Conservation (phyloP, 2,888 invertebrate species). For the Coecobrya sp. region DNA sequence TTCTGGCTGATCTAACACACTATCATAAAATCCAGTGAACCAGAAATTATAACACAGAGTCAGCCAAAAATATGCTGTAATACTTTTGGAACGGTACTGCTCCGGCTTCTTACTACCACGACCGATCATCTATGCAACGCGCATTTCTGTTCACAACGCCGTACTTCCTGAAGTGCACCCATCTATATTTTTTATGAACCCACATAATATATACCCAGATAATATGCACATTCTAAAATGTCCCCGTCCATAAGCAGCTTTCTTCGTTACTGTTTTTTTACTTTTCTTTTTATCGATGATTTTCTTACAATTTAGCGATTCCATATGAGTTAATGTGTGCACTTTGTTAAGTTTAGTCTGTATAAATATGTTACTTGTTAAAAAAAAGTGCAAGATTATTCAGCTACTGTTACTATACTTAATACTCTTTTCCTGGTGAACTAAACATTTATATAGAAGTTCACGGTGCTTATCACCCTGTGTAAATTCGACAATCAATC, state of each 20-base stretch:
- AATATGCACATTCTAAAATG: slow-evolving; percentile 36
- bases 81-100: slow-evolving; percentile 59
- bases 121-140: slow-evolving; percentile 67
- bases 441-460: too few relatives aligned
- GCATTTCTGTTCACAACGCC: slow-evolving; percentile 65
- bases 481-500: too few relatives aligned
- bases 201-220: background rate
- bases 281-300: slow-evolving; percentile 11
- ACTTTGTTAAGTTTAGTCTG: background rate
- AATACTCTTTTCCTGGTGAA: too few relatives aligned
- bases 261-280: slow-evolving; percentile 1
- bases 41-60: slow-evolving; percentile 82
- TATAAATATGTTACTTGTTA: slow-evolving; percentile 44
- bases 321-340: background rate
- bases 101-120: background rate
- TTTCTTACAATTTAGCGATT: slow-evolving; percentile 40
- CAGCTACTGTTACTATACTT: too few relatives aligned
- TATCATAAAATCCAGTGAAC: slow-evolving; percentile 81
- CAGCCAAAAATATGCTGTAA: slow-evolving; percentile 79
- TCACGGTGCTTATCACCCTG: too few relatives aligned
- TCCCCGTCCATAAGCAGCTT: background rate
- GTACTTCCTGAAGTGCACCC: slow-evolving; percentile 74
- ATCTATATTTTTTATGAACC: slow-evolving; percentile 39
- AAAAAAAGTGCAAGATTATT: slow-evolving; percentile 34
- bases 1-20: slow-evolving; percentile 78